Evolutionary conservation across 2,113 vertebrate genomes (phyloP).

Genomic region (Numenius arquata): DNA sequence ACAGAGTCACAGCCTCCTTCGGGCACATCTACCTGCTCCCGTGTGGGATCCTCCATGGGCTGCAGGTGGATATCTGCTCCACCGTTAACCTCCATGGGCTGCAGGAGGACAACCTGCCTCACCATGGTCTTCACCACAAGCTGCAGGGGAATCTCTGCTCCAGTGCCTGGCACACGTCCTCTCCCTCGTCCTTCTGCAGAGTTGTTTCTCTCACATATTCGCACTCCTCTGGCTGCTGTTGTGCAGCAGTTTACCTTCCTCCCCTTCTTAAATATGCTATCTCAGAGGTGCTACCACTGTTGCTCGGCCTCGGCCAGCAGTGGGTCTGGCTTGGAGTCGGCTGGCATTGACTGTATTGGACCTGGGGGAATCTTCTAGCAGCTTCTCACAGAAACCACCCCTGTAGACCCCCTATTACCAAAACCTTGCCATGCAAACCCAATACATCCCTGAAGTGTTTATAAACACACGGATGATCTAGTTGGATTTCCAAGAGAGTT

Average conservation of each 20-base stretch:
- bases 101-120: background rate
- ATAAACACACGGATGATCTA: background rate
- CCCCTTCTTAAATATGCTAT: background rate
- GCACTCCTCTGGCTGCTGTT: background rate
- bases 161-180: background rate
- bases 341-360: background rate
- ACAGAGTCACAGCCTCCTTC: background rate
- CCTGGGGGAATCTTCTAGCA: background rate
- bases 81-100: background rate
- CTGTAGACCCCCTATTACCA: background rate
- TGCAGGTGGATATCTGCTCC: background rate
- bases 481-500: background rate
- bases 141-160: background rate
- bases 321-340: background rate
- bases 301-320: background rate
- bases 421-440: background rate
- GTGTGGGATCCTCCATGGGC: background rate
- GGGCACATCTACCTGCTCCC: background rate
- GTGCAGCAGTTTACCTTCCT: background rate
- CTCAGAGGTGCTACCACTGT: background rate
- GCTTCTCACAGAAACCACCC: background rate
- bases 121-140: background rate
- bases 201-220: background rate
- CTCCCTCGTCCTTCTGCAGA: background rate
- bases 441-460: background rate